A percentile compares a stretch with the other conserved stretches of the same genome.
Conservation (phyloP, 2,113 vertebrate species). For the Thomomys bottae region DNA sequence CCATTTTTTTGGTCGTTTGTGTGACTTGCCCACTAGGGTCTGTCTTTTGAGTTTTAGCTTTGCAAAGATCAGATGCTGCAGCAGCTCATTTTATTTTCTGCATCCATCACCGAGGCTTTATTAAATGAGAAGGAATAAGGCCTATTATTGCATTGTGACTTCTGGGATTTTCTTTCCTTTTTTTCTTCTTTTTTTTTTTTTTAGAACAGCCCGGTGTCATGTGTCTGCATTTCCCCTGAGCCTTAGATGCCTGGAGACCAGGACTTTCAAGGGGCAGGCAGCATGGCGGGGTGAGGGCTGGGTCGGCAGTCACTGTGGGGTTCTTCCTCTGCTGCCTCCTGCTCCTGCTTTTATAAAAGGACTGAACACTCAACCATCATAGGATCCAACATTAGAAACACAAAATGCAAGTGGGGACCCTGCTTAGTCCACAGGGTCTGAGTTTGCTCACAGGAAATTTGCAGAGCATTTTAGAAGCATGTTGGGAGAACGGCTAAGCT, state of each 20-base stretch:
- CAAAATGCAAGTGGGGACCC: not conserved
- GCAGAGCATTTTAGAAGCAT: not conserved
- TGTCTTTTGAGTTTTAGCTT: conserved; percentile 27
- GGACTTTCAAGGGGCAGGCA: not conserved
- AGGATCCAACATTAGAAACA: not conserved
- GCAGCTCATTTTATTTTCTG: not conserved
- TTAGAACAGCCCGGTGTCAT: not conserved
- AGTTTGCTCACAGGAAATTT: not conserved
- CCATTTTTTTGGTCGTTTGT: not conserved
- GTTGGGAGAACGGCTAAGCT: too few relatives aligned
- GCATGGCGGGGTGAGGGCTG: not conserved
- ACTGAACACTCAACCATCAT: not conserved
- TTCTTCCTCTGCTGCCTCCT: not conserved
- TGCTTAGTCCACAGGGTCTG: not conserved
- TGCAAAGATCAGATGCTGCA: not conserved
- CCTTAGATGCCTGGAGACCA: not conserved
- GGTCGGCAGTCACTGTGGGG: not conserved
- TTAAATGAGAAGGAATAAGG: not conserved
- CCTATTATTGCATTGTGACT: not conserved
- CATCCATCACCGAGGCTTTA: not conserved
- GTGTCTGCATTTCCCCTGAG: not conserved
- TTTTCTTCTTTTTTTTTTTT: too few relatives aligned
- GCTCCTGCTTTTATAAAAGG: not conserved
- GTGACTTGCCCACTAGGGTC: not conserved
- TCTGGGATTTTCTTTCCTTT: not conserved